phyloP scores from a whole-genome alignment of 2,113 vertebrate genomes.

The Syngnathus floridae region DNA sequence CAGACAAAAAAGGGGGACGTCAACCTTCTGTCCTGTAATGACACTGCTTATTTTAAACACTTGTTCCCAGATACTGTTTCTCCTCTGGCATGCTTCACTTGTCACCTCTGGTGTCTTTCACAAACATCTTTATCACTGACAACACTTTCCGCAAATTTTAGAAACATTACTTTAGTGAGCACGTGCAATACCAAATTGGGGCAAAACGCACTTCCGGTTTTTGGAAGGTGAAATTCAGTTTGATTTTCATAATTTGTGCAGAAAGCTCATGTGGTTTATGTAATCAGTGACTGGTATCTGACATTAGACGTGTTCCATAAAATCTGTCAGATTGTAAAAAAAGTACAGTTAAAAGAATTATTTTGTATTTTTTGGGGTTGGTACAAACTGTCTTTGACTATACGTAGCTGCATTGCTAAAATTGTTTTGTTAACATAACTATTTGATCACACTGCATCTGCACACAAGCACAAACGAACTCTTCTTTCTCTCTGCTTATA shows the following conservation, averaged over 20 bases:
- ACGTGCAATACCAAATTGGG: neutral
- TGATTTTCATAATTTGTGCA: neutral
- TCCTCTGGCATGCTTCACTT: neutral
- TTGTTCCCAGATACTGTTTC: neutral
- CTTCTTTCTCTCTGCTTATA: conserved; percentile 17
- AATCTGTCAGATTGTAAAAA: neutral
- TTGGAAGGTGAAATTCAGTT: neutral
- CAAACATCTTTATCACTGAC: neutral
- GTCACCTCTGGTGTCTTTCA: neutral
- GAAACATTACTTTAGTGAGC: neutral
- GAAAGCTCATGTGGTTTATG: neutral
- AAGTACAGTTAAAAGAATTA: neutral
- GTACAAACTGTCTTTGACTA: neutral
- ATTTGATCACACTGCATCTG: neutral
- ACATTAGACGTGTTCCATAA: neutral
- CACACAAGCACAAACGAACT: neutral
- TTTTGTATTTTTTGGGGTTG: neutral
- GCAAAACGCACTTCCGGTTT: neutral
- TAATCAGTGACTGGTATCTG: neutral
- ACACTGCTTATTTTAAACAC: neutral
- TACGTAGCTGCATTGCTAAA: neutral
- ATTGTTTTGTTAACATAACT: neutral
- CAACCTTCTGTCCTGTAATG: conserved; percentile 16
- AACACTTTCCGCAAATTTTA: neutral
- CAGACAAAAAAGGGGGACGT: neutral